Evolutionary conservation across 1,140 invertebrate genomes (phyloP), one percentile per base, ranked within the genome.

Genomic region (Sitobion miscanthi): DNA sequence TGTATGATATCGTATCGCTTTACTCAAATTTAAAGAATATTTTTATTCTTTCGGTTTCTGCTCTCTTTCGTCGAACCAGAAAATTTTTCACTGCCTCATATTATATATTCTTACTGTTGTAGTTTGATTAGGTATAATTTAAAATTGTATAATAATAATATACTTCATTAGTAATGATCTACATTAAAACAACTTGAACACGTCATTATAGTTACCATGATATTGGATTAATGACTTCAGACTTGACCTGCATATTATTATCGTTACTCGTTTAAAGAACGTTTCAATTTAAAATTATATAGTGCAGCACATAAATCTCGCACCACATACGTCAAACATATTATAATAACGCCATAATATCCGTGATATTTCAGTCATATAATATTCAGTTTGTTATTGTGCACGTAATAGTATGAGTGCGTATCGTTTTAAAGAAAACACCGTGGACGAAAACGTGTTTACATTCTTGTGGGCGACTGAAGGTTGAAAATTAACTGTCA

Each of bases 401-500:
- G 30, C 25, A 77, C 62, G 62, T 20, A 38, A 35, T 83, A 23
- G 42, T n/a, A n/a, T 38, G 7, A 21, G 21, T 17, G 38, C 7
- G 35, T 86, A 86, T 86, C 42, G 23, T 87, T 87, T 49, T 47
- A 9, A 87, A 86, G 42, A 86, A 87, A 49, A 49, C 23, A 87
- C 4, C 14, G 2, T 7, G 4, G 47, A 42, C 8, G 2, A 23
- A 89, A 57, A 90, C 52, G 35, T 38, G 88, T 90, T 90, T 90
- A 90, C 88, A 90, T 42, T 90, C 54, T 57, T 62, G 25, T 62
- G 35, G 35, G 35, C 20, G 23, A 54, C n/a, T 38, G 35, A 62
- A 57, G 49, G 88, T 62, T 57, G 35, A 42, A 57, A 89, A 90
- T 90, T 38, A 62, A 57, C 54, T 90, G 88, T 90, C 52, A 42